These are phyloP conservation scores for Isurus oxyrinchus DNA, from an alignment of 2,113 vertebrate genomes.

Conservation along the genomic window DNA sequence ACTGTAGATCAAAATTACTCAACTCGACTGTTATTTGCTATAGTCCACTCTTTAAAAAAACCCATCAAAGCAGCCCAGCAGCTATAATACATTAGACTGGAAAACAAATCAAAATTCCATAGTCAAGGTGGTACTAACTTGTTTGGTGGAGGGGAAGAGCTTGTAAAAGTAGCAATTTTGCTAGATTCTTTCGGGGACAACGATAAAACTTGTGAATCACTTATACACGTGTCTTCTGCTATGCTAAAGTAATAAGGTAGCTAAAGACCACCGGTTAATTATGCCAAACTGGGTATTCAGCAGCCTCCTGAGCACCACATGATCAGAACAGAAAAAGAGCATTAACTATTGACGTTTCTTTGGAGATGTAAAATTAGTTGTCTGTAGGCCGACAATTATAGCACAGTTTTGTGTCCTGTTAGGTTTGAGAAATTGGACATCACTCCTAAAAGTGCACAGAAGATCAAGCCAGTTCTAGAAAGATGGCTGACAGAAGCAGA, in stretches of 20 bases:
- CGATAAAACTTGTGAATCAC: not conserved
- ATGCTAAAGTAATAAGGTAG: not conserved
- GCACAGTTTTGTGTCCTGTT: constrained; percentile 27
- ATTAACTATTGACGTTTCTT: not conserved
- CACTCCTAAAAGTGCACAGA: constrained; percentile 95
- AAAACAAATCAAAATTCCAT: not conserved
- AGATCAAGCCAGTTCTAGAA: constrained; percentile 90
- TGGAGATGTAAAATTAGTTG: not conserved
- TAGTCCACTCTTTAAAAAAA: not conserved
- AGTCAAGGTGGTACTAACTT: not conserved
- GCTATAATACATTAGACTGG: not conserved
- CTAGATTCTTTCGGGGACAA: not conserved
- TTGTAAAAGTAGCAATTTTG: not conserved
- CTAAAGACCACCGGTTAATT: not conserved
- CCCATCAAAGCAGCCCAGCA: not conserved
- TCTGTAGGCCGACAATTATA: not conserved
- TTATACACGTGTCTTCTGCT: not conserved
- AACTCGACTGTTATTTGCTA: not conserved
- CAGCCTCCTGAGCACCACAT: not conserved
- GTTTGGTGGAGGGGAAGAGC: not conserved
- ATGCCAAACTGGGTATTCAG: not conserved
- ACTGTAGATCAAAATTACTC: not conserved
- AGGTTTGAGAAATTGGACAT: constrained; percentile 97
- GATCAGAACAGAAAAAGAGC: not conserved
- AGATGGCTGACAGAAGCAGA: constrained; percentile 91